Evolutionary conservation across 2,888 invertebrate species (phyloP).

Genomic region (Metacarcinus magister): DNA sequence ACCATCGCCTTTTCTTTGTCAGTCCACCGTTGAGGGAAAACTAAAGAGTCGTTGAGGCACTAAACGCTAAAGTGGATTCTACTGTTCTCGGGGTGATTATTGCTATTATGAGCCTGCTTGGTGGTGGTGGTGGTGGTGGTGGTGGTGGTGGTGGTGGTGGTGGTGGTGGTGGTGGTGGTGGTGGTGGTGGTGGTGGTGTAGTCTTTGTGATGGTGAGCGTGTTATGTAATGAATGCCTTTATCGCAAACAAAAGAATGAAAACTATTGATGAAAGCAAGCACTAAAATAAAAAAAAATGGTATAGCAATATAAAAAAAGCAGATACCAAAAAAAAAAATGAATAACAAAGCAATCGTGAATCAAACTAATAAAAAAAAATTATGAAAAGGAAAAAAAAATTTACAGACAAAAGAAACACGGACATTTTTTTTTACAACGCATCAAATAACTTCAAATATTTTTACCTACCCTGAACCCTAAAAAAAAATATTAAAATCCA

Average conservation of each 20-base stretch:
- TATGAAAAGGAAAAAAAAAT: no score
- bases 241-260: no score
- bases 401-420: no score
- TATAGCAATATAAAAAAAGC: no score
- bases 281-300: no score
- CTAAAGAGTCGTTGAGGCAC: background rate
- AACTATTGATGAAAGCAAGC: no score
- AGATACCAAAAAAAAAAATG: background rate
- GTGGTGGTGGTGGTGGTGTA: background rate
- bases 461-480: background rate
- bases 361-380: no score
- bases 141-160: background rate
- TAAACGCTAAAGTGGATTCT: background rate
- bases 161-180: slow-evolving; percentile 10
- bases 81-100: background rate
- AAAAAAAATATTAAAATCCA: background rate
- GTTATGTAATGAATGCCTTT: background rate
- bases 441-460: no score
- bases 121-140: background rate
- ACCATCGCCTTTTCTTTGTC: background rate
- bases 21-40: background rate
- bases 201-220: background rate
- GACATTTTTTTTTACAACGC: no score
- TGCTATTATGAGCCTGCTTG: background rate
- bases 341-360: background rate